Percentiles rank a stretch among this genome's conserved stretches.
Conservation (phyloP, 1,140 invertebrate species). For the Orius insidiosus region DNA sequence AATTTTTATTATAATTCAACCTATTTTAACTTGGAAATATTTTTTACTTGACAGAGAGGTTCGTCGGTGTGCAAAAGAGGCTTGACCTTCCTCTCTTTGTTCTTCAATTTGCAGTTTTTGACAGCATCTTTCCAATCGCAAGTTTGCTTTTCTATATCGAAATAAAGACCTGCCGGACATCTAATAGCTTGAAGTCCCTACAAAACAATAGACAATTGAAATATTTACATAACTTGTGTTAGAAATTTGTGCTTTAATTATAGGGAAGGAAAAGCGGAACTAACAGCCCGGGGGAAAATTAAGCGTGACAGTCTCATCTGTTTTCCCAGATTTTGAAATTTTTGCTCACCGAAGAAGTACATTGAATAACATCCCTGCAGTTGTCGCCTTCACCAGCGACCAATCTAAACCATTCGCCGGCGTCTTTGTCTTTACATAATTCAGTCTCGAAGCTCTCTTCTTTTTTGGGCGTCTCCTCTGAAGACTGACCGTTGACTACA, state of each 20-base stretch:
- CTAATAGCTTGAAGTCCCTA: slow-evolving; percentile 80
- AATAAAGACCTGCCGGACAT: slow-evolving; percentile 81
- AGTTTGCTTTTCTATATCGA: slow-evolving; percentile 90
- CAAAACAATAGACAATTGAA: slow-evolving; percentile 13
- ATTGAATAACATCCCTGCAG: slow-evolving; percentile 88
- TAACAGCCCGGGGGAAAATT: background rate
- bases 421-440: slow-evolving; percentile 83
- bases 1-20: background rate
- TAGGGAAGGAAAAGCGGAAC: background rate
- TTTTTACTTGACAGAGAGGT: slow-evolving; percentile 52
- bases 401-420: slow-evolving; percentile 88
- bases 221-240: no score
- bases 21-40: no score
- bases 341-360: slow-evolving; percentile 64
- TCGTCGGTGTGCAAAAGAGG: slow-evolving; percentile 80
- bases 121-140: slow-evolving; percentile 90
- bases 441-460: slow-evolving; percentile 73
- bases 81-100: slow-evolving; percentile 76
- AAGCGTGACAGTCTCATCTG: background rate
- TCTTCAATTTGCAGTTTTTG: slow-evolving; percentile 83
- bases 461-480: slow-evolving; percentile 42
- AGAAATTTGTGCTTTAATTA: no score
- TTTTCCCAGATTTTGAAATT: slow-evolving; percentile 1
- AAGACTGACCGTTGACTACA: slow-evolving; percentile 1
- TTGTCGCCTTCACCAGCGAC: slow-evolving; percentile 78